phyloP scores from a whole-genome alignment of 2,797 vertebrate genomes.

The Remorina albescens region DNA sequence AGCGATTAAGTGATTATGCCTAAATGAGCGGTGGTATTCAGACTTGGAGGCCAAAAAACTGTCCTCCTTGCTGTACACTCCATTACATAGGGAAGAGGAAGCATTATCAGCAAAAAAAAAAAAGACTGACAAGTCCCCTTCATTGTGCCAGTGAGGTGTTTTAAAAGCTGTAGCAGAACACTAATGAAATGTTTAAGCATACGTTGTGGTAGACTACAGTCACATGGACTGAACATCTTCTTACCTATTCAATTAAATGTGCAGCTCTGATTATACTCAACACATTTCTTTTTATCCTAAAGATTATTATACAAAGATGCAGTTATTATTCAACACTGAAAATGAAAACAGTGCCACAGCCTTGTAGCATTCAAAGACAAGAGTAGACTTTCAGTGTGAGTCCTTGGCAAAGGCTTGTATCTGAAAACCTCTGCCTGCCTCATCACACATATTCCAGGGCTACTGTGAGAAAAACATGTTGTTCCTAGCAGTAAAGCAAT shows the following conservation, averaged over 20 bases:
- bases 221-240: background rate
- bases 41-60: slow-evolving; percentile 19
- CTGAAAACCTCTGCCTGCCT: slow-evolving; percentile 17
- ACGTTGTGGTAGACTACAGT: background rate
- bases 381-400: slow-evolving; percentile 22
- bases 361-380: slow-evolving; percentile 35
- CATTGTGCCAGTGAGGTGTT: background rate
- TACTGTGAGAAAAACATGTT: slow-evolving; percentile 26
- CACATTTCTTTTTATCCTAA: background rate
- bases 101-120: background rate
- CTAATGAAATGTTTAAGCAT: background rate
- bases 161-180: background rate
- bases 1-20: slow-evolving; percentile 61
- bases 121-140: background rate
- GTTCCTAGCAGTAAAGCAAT: slow-evolving; percentile 23
- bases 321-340: background rate
- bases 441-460: slow-evolving; percentile 16
- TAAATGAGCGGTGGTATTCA: slow-evolving; percentile 56
- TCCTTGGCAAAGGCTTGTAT: slow-evolving; percentile 33
- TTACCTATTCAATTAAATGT: background rate
- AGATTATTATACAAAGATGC: background rate
- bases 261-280: slow-evolving; percentile 9
- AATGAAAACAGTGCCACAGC: slow-evolving; percentile 31
- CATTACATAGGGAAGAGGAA: slow-evolving; percentile 15
- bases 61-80: slow-evolving; percentile 12